phyloP scores from a whole-genome alignment of 2,113 vertebrate genomes.

The Amazona guildingii region DNA sequence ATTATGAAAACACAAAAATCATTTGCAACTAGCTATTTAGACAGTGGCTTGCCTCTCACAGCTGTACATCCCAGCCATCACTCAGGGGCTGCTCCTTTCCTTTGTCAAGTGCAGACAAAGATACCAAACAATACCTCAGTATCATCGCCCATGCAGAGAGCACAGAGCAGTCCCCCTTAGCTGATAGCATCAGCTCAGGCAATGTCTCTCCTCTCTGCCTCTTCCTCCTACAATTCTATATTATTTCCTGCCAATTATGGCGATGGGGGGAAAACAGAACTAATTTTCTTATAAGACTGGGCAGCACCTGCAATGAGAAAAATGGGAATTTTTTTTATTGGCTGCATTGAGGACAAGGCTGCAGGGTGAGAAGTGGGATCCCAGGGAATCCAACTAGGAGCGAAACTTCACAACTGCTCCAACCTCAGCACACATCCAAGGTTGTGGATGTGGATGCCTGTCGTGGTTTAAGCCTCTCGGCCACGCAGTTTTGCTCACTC shows the following conservation, averaged over 20 bases:
- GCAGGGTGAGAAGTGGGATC: not conserved
- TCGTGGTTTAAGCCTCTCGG: too few relatives aligned
- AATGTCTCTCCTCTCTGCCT: not conserved
- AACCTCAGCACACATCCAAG: not conserved
- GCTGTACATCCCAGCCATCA: not conserved
- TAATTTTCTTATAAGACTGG: not conserved
- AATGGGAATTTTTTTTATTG: fast-evolving
- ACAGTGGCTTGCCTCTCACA: not conserved
- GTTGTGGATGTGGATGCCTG: not conserved
- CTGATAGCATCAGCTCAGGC: not conserved
- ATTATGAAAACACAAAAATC: conserved; percentile 57
- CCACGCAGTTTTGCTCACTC: too few relatives aligned
- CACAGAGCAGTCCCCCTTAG: not conserved
- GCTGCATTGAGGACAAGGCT: not conserved
- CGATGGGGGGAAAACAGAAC: not conserved
- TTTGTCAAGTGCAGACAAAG: conserved; percentile 9
- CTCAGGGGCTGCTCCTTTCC: not conserved
- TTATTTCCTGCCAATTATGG: not conserved
- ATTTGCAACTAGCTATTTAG: conserved; percentile 40
- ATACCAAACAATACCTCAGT: fast-evolving
- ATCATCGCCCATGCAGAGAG: not conserved
- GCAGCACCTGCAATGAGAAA: not conserved
- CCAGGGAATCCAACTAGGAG: not conserved
- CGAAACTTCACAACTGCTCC: not conserved
- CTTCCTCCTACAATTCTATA: not conserved